A percentile compares a stretch with the other conserved stretches of the same genome.
Evolutionary conservation across 2,797 vertebrate genomes (phyloP).

Genomic region (Pelobates cultripes): DNA sequence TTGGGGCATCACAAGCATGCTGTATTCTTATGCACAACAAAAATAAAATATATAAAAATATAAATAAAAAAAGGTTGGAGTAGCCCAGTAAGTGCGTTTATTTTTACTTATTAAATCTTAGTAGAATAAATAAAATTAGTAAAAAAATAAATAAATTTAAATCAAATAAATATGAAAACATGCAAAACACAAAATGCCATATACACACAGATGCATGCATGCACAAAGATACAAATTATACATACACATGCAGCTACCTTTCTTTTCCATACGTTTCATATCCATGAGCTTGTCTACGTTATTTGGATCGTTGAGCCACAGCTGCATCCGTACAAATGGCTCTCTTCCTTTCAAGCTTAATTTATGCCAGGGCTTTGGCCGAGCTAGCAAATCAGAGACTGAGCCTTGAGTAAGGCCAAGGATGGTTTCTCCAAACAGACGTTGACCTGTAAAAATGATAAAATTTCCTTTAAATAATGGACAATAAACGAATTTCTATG

Average conservation of each 20-base stretch:
- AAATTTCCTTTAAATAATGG: neutral
- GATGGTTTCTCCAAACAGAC: conserved; percentile 97
- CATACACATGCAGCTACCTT: conserved; percentile 76
- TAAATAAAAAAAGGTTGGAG: no score
- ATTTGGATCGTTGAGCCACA: conserved; percentile 96
- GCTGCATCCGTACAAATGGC: conserved; percentile 98
- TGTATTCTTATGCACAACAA: no score
- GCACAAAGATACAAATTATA: no score
- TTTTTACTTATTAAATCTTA: no score
- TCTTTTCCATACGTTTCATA: conserved; percentile 99
- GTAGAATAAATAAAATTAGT: no score
- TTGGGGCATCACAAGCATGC: no score
- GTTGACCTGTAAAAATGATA: conserved; percentile 77
- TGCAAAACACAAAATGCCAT: no score
- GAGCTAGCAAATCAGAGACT: conserved; percentile 96
- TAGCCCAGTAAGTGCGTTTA: no score
- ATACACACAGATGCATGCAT: no score
- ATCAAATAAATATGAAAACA: no score
- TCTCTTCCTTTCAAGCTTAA: conserved; percentile 97
- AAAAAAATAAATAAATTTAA: no score
- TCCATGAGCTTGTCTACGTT: conserved; percentile 99
- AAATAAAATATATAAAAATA: no score
- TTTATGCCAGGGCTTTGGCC: conserved; percentile 99
- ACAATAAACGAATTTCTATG: neutral
- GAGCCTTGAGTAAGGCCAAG: conserved; percentile 98